phyloP scores from a whole-genome alignment of 1,140 invertebrate genomes.

The Megalonaias nervosa region DNA sequence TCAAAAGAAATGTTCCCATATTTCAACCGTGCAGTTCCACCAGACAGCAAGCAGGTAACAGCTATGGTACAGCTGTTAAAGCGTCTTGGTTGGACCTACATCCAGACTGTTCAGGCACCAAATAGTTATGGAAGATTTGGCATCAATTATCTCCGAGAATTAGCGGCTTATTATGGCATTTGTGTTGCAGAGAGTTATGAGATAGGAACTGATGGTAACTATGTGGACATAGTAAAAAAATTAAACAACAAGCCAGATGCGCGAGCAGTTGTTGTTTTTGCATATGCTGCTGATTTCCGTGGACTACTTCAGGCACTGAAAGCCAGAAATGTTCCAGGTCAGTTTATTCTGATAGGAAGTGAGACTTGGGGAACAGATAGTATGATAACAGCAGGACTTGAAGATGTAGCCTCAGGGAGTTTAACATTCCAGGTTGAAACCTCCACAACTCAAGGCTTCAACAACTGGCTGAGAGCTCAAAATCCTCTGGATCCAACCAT shows the following conservation, averaged over 20 bases:
- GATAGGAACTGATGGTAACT: slow-evolving; percentile 23
- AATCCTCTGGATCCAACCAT: slow-evolving; percentile 27
- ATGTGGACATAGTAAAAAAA: slow-evolving; percentile 32
- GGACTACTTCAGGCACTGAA: slow-evolving; percentile 41
- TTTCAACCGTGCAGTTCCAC: slow-evolving; percentile 84
- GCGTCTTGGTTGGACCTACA: slow-evolving; percentile 50
- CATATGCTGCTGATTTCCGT: slow-evolving; percentile 27
- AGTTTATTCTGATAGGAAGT: slow-evolving; percentile 54
- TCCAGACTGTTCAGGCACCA: slow-evolving; percentile 47
- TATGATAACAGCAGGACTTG: slow-evolving; percentile 33
- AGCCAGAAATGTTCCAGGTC: slow-evolving; percentile 19
- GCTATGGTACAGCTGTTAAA: slow-evolving; percentile 73
- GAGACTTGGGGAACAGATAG: slow-evolving; percentile 44
- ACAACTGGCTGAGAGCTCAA: slow-evolving; percentile 39
- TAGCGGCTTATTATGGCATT: slow-evolving; percentile 26
- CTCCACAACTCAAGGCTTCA: slow-evolving; percentile 26
- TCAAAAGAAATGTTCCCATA: slow-evolving; percentile 80
- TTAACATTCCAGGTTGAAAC: slow-evolving; percentile 41
- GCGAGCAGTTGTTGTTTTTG: slow-evolving; percentile 49
- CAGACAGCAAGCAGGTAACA: slow-evolving; percentile 83
- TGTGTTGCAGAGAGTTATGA: slow-evolving; percentile 46
- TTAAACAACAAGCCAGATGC: slow-evolving; percentile 40
- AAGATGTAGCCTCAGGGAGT: slow-evolving; percentile 42
- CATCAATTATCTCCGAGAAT: slow-evolving; percentile 22
- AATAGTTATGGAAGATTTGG: slow-evolving; percentile 20